A percentile compares a stretch with the other conserved stretches of the same genome.
Evolutionary conservation across 1,140 invertebrate species (phyloP).

Genomic region (Anthonomus grandis): DNA sequence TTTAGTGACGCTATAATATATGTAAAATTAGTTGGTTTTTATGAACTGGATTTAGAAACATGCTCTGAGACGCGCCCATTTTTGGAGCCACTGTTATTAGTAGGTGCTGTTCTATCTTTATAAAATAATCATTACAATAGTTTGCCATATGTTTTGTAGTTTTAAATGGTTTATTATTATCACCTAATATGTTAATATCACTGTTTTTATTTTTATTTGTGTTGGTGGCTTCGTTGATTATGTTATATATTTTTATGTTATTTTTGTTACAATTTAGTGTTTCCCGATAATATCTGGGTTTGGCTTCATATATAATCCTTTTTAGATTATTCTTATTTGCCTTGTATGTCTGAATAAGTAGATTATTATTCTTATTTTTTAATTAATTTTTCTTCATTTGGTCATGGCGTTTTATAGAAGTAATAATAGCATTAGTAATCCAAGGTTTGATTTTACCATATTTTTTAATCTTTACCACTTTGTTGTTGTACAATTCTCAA

Average conservation of each 20-base stretch:
- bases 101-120: neutral
- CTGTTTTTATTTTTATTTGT: no score
- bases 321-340: no score
- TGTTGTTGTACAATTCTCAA: conserved; percentile 5
- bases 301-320: no score
- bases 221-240: neutral
- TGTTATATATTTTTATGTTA: neutral
- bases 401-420: conserved; percentile 3
- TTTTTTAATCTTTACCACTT: no score
- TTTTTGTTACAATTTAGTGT: no score
- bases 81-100: no score
- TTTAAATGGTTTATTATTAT: neutral
- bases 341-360: no score
- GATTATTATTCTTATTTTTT: neutral
- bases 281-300: no score
- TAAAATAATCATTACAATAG: neutral
- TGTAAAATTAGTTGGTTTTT: neutral
- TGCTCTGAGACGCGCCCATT: neutral
- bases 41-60: neutral
- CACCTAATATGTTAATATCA: no score
- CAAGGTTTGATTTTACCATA: no score
- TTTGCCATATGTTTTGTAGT: no score
- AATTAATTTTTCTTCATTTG: no score
- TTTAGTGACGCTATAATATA: neutral
- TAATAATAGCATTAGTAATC: conserved; percentile 8